These are phyloP conservation scores for Zonitis immaculata DNA, from an alignment of 2,888 invertebrate species.

Conservation along the genomic window DNA sequence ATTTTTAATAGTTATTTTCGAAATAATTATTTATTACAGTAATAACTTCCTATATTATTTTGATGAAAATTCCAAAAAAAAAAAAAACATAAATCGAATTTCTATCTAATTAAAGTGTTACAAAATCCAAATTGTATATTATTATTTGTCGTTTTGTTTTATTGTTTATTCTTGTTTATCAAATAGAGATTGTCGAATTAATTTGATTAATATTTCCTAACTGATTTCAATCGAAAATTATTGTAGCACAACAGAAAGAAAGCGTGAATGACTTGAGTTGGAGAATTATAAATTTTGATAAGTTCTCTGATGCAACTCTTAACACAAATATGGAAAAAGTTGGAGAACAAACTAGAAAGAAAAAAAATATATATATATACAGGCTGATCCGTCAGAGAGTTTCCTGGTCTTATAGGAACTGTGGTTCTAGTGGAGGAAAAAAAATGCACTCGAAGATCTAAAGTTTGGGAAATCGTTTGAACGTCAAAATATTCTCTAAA, in stretches of 20 bases:
- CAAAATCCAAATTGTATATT: constrained; percentile 2
- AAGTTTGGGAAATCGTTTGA: too few species aligned
- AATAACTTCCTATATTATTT: constrained; percentile 6
- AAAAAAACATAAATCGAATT: too few species aligned
- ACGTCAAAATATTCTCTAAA: too few species aligned
- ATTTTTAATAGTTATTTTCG: neutral
- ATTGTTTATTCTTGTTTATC: constrained; percentile 8
- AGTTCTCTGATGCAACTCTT: constrained; percentile 12
- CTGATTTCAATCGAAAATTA: constrained; percentile 10
- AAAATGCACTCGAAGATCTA: too few species aligned
- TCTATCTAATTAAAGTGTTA: constrained; percentile 7
- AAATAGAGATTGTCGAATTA: constrained; percentile 17
- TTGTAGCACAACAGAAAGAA: constrained; percentile 11
- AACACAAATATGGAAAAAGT: constrained; percentile 7
- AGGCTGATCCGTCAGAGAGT: too few species aligned
- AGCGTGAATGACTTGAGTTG: constrained; percentile 19
- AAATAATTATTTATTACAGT: neutral
- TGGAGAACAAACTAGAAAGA: constrained; percentile 4
- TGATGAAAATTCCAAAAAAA: constrained; percentile 4
- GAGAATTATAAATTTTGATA: constrained; percentile 11
- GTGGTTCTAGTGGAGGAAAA: too few species aligned
- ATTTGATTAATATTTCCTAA: constrained; percentile 18
- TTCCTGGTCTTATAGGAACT: too few species aligned
- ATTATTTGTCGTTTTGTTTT: constrained; percentile 9
- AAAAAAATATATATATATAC: too few species aligned